Percentiles rank a stretch among this genome's conserved stretches.
Evolutionary conservation across 2,113 vertebrate genomes (phyloP).

Genomic region (Pycnonotus jocosus): DNA sequence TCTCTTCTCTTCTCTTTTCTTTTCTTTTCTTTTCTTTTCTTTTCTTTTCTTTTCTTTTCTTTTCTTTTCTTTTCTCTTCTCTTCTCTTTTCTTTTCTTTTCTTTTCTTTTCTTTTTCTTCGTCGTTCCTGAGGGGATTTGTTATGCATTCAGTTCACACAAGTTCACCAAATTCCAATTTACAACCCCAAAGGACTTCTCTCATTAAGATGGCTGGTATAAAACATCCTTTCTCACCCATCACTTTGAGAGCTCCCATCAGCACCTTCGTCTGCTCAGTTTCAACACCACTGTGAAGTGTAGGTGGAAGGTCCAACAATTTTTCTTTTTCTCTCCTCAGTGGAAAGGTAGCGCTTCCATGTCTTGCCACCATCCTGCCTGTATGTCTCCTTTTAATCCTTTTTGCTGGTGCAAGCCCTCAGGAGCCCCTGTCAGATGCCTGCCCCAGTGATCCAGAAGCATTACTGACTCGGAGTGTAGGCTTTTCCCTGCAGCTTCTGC

Average conservation of each 20-base stretch:
- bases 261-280: neutral
- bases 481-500: neutral
- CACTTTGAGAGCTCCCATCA: accelerated
- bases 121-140: neutral
- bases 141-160: neutral
- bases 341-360: neutral
- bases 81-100: too few species aligned
- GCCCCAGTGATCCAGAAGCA: accelerated
- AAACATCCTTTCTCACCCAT: neutral
- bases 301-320: too few species aligned
- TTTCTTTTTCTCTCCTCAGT: neutral
- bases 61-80: too few species aligned
- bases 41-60: too few species aligned
- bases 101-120: too few species aligned
- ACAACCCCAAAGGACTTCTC: neutral
- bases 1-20: too few species aligned
- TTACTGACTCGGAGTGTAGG: accelerated
- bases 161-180: neutral
- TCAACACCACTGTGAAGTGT: accelerated
- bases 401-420: accelerated
- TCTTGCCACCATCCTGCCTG: neutral
- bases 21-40: too few species aligned
- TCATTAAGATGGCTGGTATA: accelerated
- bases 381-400: neutral
- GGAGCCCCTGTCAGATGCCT: accelerated